Base-by-base conservation (phyloP, 2,113 vertebrate genomes). In the Atractosteus spatula region DNA sequence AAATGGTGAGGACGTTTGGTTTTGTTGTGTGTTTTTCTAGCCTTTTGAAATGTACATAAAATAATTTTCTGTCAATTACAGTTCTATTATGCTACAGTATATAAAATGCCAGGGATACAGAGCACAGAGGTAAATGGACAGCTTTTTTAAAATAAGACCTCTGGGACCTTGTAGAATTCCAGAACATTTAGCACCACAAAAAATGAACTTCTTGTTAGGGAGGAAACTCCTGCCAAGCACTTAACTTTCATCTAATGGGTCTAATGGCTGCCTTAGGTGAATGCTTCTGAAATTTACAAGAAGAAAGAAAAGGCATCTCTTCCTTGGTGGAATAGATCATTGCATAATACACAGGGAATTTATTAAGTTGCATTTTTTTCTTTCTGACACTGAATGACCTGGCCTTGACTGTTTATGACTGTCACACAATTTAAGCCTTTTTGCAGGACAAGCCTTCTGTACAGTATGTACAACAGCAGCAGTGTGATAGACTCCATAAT, bases 391-490 rank as follows among this genome's bases (percentile, higher is more conserved):
- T 8, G 77, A 81, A 74, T 82, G 79, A 74, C 71, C 87, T 83
- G 84, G 85, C 87, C 87, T 81, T 86, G 79, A 77, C 80, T 76
- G 79, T 85, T 83, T 85, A 80, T 75, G 80, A 80, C 81, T 84
- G 81, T 84, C 77, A 76, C 84, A 83, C 80, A 80, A 76, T 83
- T 90, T 88, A 82, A 88, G 83, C 87, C 82, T 81, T 79, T 86
- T 85, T 87, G 82, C 84, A 75, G 80, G 13, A 12, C 12, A 13
- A n/a, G 56, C 14, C 13, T 59, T 12, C 56, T 59, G 56, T 59
- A n/a, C n/a, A n/a, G n/a, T n/a, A 59, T 4, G 13, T 7, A 59
- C 8, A 3, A 59, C 7, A 90, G 89, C 88, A 87, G 90, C 89
- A 90, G 89, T 59, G 56, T n/a, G 14, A 59, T 59, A 59, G 56